These are phyloP conservation scores for Cerceris rybyensis DNA, from an alignment of 2,888 invertebrate species.

Conservation along the genomic window DNA sequence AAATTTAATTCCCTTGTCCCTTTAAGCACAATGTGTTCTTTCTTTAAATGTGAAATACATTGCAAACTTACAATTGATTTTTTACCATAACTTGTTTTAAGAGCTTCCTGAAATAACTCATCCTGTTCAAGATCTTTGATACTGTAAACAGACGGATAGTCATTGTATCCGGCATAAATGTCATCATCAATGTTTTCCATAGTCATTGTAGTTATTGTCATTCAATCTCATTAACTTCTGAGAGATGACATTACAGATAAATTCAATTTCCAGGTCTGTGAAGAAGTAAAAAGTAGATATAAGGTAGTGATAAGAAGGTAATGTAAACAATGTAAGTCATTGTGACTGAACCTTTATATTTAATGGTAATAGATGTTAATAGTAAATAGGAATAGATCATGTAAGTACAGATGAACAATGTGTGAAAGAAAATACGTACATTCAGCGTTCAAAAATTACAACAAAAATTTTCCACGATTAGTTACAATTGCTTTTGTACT, in stretches of 20 bases:
- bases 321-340: not conserved
- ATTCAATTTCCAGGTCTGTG: not conserved
- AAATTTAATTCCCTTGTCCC: not conserved
- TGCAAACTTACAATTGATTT: slow-evolving; percentile 85
- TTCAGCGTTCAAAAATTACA: too few species aligned
- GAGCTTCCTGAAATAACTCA: slow-evolving; percentile 89
- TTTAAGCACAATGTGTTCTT: not conserved
- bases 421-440: too few species aligned
- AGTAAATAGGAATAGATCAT: not conserved
- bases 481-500: too few species aligned
- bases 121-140: slow-evolving; percentile 88
- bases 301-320: not conserved
- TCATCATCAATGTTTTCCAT: slow-evolving; percentile 83
- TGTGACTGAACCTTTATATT: not conserved
- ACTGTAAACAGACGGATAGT: slow-evolving; percentile 86
- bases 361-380: not conserved
- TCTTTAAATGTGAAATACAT: not conserved
- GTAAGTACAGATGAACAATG: too few species aligned
- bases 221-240: not conserved
- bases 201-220: slow-evolving; percentile 27
- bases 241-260: not conserved
- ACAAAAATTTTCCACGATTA: too few species aligned
- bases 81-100: slow-evolving; percentile 89
- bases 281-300: not conserved
- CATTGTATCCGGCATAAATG: slow-evolving; percentile 87